Conservation (phyloP, 2,113 vertebrate species). For the Sitta europaea region DNA sequence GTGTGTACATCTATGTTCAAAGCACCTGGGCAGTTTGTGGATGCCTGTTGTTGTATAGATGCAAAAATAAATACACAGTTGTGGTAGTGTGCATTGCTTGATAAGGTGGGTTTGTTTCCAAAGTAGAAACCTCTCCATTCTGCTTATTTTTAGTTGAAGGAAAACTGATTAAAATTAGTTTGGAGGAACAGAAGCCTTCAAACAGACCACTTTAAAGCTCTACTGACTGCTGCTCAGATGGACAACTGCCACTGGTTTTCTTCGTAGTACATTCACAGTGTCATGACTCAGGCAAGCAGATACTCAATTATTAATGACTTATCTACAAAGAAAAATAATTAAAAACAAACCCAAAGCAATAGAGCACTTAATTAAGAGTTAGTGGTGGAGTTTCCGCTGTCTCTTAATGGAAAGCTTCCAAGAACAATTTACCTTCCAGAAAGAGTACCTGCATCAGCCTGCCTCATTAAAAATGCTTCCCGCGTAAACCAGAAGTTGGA, state of each 20-base stretch:
- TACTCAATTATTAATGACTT: constrained; percentile 67
- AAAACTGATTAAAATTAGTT: background rate
- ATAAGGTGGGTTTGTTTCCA: background rate
- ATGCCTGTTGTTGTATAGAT: background rate
- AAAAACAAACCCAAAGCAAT: constrained; percentile 58
- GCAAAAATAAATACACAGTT: background rate
- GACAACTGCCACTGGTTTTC: constrained; percentile 8
- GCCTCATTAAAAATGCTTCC: constrained; percentile 30
- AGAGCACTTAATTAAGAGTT: constrained; percentile 66
- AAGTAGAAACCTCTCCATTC: background rate
- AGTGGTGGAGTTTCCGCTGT: constrained; percentile 25
- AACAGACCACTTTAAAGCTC: background rate
- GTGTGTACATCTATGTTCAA: background rate
- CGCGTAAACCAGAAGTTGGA: background rate
- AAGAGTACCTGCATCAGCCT: constrained; percentile 25
- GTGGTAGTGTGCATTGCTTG: background rate
- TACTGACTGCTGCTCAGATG: background rate
- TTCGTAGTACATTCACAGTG: background rate
- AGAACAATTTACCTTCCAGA: constrained; percentile 47
- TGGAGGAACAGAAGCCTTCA: background rate
- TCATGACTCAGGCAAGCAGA: constrained; percentile 46
- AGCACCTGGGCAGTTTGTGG: background rate
- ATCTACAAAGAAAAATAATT: constrained; percentile 65
- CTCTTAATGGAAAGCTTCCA: constrained; percentile 60
- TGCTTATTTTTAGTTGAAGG: background rate